Conservation (phyloP, 2,888 invertebrate species). For the Tryphoninae sp. region DNA sequence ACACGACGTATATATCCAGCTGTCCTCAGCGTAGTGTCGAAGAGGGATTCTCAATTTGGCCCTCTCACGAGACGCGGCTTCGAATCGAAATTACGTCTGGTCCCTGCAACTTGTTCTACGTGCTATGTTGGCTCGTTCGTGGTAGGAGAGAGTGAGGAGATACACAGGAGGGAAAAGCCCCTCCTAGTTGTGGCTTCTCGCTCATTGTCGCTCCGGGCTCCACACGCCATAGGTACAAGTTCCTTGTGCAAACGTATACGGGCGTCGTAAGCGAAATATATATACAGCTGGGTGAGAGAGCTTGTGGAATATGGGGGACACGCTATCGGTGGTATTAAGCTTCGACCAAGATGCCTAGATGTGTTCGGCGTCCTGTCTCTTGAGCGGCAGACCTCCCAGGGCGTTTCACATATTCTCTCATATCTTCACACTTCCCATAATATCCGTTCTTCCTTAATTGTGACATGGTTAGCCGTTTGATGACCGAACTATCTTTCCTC, state of each 20-base stretch:
- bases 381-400: conserved; percentile 4
- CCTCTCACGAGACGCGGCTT: conserved; percentile 30
- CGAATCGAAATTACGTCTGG: conserved; percentile 50
- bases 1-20: conserved; percentile 1
- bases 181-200: conserved; percentile 25
- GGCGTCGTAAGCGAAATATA: conserved; percentile 7
- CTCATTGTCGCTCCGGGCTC: conserved; percentile 44
- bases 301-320: background rate
- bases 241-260: conserved; percentile 30
- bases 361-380: background rate
- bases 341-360: conserved; percentile 23
- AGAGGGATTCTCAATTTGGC: conserved; percentile 37
- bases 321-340: conserved; percentile 17
- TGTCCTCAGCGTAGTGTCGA: conserved; percentile 24
- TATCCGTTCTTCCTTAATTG: background rate
- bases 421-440: background rate
- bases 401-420: conserved; percentile 2
- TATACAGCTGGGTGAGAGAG: background rate
- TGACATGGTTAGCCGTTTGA: too few relatives aligned
- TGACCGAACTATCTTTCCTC: too few relatives aligned
- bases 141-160: conserved; percentile 9
- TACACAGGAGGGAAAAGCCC: conserved; percentile 19
- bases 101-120: conserved; percentile 29
- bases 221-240: conserved; percentile 39
- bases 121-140: conserved; percentile 32